Conservation (phyloP, 53 echinoderm and acorn worm genomes). For the Holothuria leucospilota region DNA sequence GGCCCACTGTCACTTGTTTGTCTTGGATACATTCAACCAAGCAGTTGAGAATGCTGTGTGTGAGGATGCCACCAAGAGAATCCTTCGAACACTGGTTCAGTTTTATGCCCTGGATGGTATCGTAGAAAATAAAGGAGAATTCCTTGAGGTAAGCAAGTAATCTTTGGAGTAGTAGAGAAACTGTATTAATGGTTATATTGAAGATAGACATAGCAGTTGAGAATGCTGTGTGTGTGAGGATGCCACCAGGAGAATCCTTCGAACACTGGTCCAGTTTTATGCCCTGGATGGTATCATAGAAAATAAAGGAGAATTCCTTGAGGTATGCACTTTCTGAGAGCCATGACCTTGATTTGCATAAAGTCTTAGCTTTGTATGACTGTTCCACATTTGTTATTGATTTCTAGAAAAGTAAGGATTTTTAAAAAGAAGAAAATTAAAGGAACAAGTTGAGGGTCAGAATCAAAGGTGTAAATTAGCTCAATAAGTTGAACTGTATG, state of each 20-base stretch:
- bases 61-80: slow-evolving; percentile 63
- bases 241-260: slow-evolving; percentile 67
- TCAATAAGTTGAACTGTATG: no score
- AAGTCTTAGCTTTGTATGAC: no score
- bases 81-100: slow-evolving; percentile 72
- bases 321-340: slow-evolving; percentile 51
- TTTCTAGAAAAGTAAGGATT: no score
- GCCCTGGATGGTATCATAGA: slow-evolving; percentile 82
- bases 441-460: no score
- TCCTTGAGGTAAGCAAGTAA: slow-evolving; percentile 72
- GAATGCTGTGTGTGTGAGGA: slow-evolving; percentile 53
- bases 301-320: slow-evolving; percentile 88
- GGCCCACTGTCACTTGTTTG: slow-evolving; percentile 92
- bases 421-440: no score
- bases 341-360: neutral
- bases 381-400: no score
- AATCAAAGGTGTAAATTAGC: no score
- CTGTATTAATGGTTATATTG: no score
- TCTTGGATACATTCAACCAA: slow-evolving; percentile 71
- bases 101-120: slow-evolving; percentile 88
- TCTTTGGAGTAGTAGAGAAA: neutral
- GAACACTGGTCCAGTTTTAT: slow-evolving; percentile 76
- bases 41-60: slow-evolving; percentile 62
- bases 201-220: slow-evolving; percentile 44
- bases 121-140: slow-evolving; percentile 81